phyloP scores from a whole-genome alignment of 2,888 invertebrate species.

The Aphodius sticticus region DNA sequence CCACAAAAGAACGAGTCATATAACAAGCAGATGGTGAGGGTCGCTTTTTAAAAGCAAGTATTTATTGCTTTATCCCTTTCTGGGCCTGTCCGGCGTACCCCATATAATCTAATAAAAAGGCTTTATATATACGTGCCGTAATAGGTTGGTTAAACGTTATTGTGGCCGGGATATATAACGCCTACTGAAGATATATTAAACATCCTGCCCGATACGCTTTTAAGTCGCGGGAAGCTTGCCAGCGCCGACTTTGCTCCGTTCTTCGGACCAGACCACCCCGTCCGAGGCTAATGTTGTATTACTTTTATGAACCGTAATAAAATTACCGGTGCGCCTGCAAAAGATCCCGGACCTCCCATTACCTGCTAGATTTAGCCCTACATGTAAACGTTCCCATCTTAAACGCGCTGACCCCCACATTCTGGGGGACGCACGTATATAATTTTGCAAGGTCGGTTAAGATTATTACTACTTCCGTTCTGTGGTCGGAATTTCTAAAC shows the following conservation, averaged over 20 bases:
- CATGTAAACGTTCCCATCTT: neutral
- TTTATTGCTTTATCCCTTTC: neutral
- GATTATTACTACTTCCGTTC: too few relatives aligned
- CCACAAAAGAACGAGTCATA: too few relatives aligned
- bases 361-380: neutral
- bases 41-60: neutral
- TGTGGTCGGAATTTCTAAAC: too few relatives aligned
- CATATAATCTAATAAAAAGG: conserved; percentile 4
- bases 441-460: neutral
- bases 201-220: neutral
- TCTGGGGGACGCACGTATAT: neutral
- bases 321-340: neutral
- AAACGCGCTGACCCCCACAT: neutral
- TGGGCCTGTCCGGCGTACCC: neutral
- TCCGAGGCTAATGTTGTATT: neutral
- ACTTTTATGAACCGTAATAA: neutral
- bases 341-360: neutral
- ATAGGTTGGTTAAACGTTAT: neutral
- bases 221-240: neutral
- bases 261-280: neutral
- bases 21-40: neutral
- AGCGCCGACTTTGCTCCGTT: neutral
- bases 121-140: neutral
- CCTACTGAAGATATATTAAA: neutral
- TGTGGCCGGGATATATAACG: neutral